phyloP scores from a whole-genome alignment of 2,888 invertebrate species.

The Cheilosia grossa region DNA sequence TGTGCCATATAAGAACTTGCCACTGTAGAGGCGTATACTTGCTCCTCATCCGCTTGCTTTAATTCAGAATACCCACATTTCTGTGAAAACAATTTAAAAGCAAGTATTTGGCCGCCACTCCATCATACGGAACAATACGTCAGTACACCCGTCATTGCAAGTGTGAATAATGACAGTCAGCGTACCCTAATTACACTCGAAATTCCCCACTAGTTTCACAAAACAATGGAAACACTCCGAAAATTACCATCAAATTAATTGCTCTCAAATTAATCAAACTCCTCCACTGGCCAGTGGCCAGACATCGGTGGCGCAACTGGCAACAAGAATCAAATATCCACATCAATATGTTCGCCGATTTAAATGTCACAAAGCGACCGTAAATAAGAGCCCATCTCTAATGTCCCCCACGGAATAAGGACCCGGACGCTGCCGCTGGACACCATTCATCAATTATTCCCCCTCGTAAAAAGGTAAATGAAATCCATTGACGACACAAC shows the following conservation, averaged over 20 bases:
- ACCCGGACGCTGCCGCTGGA: background rate
- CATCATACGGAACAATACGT: background rate
- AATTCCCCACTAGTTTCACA: slow-evolving; percentile 17
- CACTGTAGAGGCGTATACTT: no score
- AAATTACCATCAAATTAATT: slow-evolving; percentile 61
- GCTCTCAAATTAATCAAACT: slow-evolving; percentile 63
- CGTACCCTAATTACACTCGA: slow-evolving; percentile 6
- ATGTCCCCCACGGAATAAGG: background rate
- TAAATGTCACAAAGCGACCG: slow-evolving; percentile 69
- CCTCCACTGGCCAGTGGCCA: background rate
- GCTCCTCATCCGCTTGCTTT: no score
- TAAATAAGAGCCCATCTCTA: slow-evolving; percentile 37
- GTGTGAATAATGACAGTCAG: slow-evolving; percentile 2
- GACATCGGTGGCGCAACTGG: background rate
- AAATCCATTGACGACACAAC: slow-evolving; percentile 55
- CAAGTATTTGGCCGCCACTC: background rate
- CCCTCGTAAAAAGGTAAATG: slow-evolving; percentile 67
- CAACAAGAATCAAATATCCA: slow-evolving; percentile 41
- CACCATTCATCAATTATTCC: slow-evolving; percentile 70
- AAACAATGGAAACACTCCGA: slow-evolving; percentile 28
- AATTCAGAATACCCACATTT: no score
- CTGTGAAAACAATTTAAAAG: no score
- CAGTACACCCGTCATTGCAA: background rate
- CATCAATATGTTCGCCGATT: slow-evolving; percentile 43
- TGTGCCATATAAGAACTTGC: no score